A percentile compares a stretch with the other conserved stretches of the same genome.
Conservation (phyloP, 2,888 invertebrate genomes). For the Hyposoter dolosus region DNA sequence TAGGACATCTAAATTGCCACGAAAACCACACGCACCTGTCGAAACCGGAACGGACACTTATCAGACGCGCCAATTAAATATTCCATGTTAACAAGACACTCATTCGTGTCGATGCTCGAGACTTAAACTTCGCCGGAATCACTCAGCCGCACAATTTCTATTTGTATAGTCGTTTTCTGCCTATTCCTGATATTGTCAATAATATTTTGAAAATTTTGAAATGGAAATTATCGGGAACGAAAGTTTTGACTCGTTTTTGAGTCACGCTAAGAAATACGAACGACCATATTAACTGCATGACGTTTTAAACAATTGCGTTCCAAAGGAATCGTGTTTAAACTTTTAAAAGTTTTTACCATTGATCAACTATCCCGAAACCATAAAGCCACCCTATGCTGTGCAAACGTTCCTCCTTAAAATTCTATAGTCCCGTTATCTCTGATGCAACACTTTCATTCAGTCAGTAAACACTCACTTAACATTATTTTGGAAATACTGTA, state of each 20-base stretch:
- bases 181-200: background rate
- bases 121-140: background rate
- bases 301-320: no score
- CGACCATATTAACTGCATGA: no score
- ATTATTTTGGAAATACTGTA: background rate
- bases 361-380: no score
- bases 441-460: no score
- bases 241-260: no score
- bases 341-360: no score
- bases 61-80: background rate
- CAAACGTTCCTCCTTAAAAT: no score
- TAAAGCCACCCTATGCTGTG: no score
- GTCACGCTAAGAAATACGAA: no score
- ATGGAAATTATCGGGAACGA: background rate
- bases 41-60: background rate
- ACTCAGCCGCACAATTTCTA: background rate
- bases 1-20: constrained; percentile 46
- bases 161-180: background rate
- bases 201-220: background rate
- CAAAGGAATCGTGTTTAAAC: no score
- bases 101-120: background rate
- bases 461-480: no score
- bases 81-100: constrained; percentile 25
- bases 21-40: constrained; percentile 50
- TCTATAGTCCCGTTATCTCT: no score